Base-by-base conservation (phyloP, 30 jellyfish, hydroid and myxozoan genomes). In the Turritopsis dohrnii region DNA sequence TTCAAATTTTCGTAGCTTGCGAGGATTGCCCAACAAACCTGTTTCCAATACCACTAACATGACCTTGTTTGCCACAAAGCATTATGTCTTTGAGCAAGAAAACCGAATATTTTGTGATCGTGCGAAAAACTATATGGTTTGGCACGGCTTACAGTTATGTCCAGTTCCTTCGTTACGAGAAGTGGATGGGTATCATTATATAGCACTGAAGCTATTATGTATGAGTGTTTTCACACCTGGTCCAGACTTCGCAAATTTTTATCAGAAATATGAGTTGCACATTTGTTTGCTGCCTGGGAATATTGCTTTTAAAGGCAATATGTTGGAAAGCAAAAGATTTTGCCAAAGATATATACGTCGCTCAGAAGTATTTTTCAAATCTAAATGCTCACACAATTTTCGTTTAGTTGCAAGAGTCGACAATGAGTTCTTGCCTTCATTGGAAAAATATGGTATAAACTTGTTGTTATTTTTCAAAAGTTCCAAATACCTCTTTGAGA, bases 201-300 rank as follows among this genome's bases (percentile, higher is more conserved):
- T 80, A 16, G 31, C 52, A 52, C 18, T 80, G 52, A 53, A 65
- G 65, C 21, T 80, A 3, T 23, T 53, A 7, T 53, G 26, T 18
- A 18, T 53, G 52, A 80, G 65, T 53, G 83, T 53, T 16, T 80
- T 80, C 27, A 29, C 52, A 53, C 87, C 87, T 31, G 79, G 26
- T 25, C 22, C 26, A 52, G 30, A 21, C 21, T 27, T 22, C 24
- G 26, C 21, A 26, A 18, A 53, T 17, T 24, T 80, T 65, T 54
- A 80, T 52, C 87, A 80, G 24, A 80, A 31, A 18, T 23, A 41
- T 65, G 87, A 80, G 24, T 17, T 80, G 20, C 65, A 80, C 53
- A 41, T 22, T 84, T 80, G 83, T 80, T 52, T 80, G 17, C 83
- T 80, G 4, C 87, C 87, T 65, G 87, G 87, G 28, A 23, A 52